Evolutionary conservation across 2,888 invertebrate species (phyloP), one percentile per base, ranked within the genome.

Genomic region (Drosophila koepferae): DNA sequence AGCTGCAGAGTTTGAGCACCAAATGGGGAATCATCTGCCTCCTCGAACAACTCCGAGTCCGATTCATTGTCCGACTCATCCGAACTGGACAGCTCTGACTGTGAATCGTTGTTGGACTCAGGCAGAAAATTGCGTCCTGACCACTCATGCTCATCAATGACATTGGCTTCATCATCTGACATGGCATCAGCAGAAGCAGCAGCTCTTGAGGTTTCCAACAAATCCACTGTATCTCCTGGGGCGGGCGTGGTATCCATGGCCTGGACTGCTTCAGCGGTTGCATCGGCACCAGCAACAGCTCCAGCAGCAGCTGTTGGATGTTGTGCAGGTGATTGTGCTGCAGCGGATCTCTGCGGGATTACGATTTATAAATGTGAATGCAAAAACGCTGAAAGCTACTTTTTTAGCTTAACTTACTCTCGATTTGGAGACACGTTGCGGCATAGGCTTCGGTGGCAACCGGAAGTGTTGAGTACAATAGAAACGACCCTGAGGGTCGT

Each of bases 141-240:
- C 97, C 98, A 98, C 92, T 98, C 98, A 91, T 98, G 98, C 92
- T 99, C 98, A 91, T 98, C 98, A 93, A 98, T 97, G 93, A 97
- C 97, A 92, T 95, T 95, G 43, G 93, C 93, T 31, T 95, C 94
- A 49, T 93, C 93, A 84, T 95, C 95, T 2, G 95, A 95, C 89
- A 95, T 94, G 62, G 94, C 94, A 34, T 95, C 95, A 16, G 96
- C 82, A 0, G 87, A 86, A 23, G 79, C 86, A 28, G 79, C 72
- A 14, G 87, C 80, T 44, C 80, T 77, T 10, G 89, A 74, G 20
- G 92, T 91, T 80, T 93, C 93, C 72, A 93, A 77, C 16, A 93
- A 77, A 77, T 93, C 93, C 23, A 92, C 86, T 77, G 86, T 92
- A 61, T 92, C 92, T 3, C 69, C 49, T 16, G 63, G 60, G 1